phyloP scores from a whole-genome alignment of 2,113 vertebrate species.

The Oceanodroma tethys region DNA sequence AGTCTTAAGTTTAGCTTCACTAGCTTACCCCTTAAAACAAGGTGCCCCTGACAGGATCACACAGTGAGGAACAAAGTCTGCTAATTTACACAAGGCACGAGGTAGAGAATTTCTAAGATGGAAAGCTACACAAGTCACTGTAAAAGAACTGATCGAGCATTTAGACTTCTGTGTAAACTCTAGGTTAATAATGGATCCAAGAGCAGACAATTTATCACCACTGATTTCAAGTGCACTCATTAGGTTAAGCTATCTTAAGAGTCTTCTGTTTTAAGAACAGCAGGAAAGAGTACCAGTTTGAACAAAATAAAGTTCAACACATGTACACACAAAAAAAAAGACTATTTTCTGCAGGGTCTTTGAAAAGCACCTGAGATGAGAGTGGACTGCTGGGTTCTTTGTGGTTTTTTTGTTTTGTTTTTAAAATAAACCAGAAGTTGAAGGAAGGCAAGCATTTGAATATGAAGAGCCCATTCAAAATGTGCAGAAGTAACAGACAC shows the following conservation, averaged over 20 bases:
- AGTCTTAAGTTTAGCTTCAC: background rate
- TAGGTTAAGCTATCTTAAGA: background rate
- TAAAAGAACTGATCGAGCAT: background rate
- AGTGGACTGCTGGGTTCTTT: background rate
- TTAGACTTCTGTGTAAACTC: background rate
- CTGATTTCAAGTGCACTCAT: background rate
- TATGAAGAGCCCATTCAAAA: background rate
- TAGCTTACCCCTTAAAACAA: background rate
- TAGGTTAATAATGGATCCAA: background rate
- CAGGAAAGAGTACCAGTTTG: background rate
- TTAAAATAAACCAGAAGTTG: background rate
- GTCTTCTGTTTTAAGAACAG: background rate
- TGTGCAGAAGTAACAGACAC: background rate
- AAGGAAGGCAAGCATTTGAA: background rate
- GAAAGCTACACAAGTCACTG: background rate
- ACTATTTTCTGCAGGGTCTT: background rate
- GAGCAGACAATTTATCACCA: background rate
- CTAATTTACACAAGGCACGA: background rate
- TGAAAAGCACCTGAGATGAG: background rate
- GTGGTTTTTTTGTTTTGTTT: background rate
- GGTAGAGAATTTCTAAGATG: background rate
- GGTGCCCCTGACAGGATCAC: background rate
- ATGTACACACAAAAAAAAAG: no score
- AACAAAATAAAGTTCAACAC: background rate
- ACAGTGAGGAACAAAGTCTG: background rate